Base-by-base conservation (phyloP, 2,113 vertebrate genomes). In the Rynchops niger region DNA sequence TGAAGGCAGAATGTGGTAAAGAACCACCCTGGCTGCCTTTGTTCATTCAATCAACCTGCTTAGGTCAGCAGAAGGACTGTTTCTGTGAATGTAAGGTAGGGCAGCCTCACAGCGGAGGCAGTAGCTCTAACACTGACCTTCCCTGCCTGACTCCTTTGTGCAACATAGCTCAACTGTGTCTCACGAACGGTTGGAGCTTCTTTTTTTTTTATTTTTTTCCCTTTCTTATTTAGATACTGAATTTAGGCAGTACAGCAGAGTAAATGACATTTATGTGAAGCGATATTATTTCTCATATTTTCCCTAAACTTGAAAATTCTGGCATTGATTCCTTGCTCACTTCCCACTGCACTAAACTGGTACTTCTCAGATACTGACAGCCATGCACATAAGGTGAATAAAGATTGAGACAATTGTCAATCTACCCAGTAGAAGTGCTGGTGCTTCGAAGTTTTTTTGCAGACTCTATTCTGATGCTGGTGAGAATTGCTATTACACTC, bases 281-380 rank as follows among this genome's bases (percentile, higher is more conserved):
- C 27, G 80, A 92, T 88, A 97, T 92, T 95, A 97, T 96, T 97
- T 97, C 77, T 96, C 91, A 91, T 95, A 95, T 97, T 95, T 88
- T 94, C 77, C 65, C 61, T 79, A 93, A 97, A 93, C 91, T 94
- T 86, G 65, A 97, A 96, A 94, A 91, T 96, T 96, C 91, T 97
- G 92, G 90, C 95, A 95, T 83, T 95, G 86, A 92, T 95, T 93
- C 73, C 61, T 92, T 96, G 91, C 77, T 93, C 83, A 86, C 95
- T 95, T 92, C 95, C 95, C 86, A 88, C 92, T 79, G 61, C 61
- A 95, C 65, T 97, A 93, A 97, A 92, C 95, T 95, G 65, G 86
- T 97, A 63, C 72, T 92, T 97, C 83, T 95, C 90, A 92, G 65
- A 82, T 90, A 79, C 80, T 95, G 92, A 97, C 92, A 95, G 90